A percentile compares a stretch with the other conserved stretches of the same genome.
These are phyloP conservation scores for Sebastes itinus DNA, from an alignment of 2,797 vertebrate genomes.

Conservation along the genomic window DNA sequence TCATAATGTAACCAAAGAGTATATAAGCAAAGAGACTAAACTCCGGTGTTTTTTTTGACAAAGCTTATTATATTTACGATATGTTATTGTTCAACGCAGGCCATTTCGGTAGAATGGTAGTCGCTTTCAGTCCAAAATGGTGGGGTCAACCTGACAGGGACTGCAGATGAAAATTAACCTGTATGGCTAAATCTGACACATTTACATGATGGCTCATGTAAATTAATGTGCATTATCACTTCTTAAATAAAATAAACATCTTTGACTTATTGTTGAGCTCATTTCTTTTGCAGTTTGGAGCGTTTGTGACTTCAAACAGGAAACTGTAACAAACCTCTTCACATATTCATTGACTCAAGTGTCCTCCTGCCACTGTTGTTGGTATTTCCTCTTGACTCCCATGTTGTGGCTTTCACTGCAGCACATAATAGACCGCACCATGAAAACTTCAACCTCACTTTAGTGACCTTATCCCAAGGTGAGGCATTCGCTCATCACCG, in stretches of 20 bases:
- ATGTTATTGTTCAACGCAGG: too few relatives aligned
- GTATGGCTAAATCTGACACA: too few relatives aligned
- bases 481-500: constrained; percentile 38
- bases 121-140: too few relatives aligned
- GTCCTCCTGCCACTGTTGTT: background rate
- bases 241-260: background rate
- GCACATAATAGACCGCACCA: background rate
- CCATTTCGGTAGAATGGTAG: too few relatives aligned
- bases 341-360: background rate
- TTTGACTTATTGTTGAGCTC: background rate
- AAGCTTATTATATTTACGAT: too few relatives aligned
- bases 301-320: background rate
- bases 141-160: too few relatives aligned
- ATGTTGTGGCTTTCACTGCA: background rate
- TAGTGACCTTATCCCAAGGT: constrained; percentile 47
- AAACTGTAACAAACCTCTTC: background rate
- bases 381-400: background rate
- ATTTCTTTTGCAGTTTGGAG: background rate
- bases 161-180: too few relatives aligned
- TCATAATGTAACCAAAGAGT: too few relatives aligned
- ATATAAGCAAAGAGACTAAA: too few relatives aligned
- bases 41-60: too few relatives aligned
- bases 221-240: background rate
- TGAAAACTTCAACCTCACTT: constrained; percentile 21
- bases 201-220: too few relatives aligned